A percentile compares a stretch with the other conserved stretches of the same genome.
These are phyloP conservation scores for Choloepus didactylus DNA, from an alignment of 2,797 vertebrate genomes.

Conservation along the genomic window DNA sequence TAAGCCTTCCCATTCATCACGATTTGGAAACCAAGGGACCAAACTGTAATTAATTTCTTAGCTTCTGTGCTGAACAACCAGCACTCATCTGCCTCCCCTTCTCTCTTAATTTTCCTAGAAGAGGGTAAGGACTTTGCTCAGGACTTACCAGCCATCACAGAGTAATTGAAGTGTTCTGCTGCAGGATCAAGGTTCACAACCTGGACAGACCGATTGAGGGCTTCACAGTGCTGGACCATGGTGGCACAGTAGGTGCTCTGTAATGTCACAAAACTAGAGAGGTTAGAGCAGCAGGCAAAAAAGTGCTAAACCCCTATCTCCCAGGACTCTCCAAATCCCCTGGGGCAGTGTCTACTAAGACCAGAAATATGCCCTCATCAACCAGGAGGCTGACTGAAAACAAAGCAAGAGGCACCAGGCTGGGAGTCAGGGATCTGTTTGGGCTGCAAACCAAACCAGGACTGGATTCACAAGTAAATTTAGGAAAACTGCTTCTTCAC, in stretches of 20 bases:
- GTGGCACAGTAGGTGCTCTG: conserved; percentile 99
- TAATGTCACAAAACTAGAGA: conserved; percentile 31
- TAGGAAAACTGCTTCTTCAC: background rate
- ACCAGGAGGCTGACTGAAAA: background rate
- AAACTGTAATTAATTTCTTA: background rate
- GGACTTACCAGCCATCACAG: conserved; percentile 95
- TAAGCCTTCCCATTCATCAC: background rate
- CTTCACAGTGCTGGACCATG: conserved; percentile 94
- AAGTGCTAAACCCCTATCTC: background rate
- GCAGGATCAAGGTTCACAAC: conserved; percentile 98
- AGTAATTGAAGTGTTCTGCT: conserved; percentile 95
- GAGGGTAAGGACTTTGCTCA: background rate
- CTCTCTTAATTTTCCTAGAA: background rate
- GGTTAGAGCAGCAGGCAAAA: background rate
- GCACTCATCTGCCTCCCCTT: background rate
- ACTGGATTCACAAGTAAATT: background rate
- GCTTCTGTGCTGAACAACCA: background rate
- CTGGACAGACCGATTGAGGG: conserved; percentile 94
- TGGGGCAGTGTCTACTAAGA: background rate
- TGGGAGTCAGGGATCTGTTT: background rate
- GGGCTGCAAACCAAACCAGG: background rate
- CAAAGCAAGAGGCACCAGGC: background rate
- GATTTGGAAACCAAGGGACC: background rate
- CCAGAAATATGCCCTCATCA: background rate
- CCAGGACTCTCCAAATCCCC: background rate